These are phyloP conservation scores for Ophiodon elongatus DNA, from an alignment of 2,113 vertebrate genomes.

Conservation along the genomic window DNA sequence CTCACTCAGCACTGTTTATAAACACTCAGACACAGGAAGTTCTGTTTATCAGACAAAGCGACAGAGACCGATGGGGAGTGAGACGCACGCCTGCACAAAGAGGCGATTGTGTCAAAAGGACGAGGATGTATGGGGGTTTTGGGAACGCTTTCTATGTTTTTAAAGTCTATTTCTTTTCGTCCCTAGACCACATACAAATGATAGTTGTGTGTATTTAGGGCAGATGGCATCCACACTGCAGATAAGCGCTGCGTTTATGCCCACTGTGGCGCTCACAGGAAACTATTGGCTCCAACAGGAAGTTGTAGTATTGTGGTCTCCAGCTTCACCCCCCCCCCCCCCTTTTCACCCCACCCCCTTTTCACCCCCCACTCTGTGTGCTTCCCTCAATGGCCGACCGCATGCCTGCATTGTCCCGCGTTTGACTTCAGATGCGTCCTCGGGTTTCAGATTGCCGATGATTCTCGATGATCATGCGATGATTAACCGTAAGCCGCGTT, in stretches of 20 bases:
- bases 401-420: background rate
- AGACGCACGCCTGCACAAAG: constrained; percentile 53
- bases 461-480: constrained; percentile 41
- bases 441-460: constrained; percentile 41
- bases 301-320: constrained; percentile 73
- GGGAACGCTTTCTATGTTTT: background rate
- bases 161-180: background rate
- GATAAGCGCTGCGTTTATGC: constrained; percentile 55
- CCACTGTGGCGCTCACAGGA: constrained; percentile 58
- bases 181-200: background rate
- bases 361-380: background rate
- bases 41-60: constrained; percentile 79
- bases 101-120: constrained; percentile 51
- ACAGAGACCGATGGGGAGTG: constrained; percentile 72
- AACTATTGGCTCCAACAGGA: constrained; percentile 68
- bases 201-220: background rate
- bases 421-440: constrained; percentile 29
- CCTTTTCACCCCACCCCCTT: too few relatives aligned
- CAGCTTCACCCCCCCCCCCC: constrained; percentile 27
- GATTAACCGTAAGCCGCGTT: constrained; percentile 53
- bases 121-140: constrained; percentile 27
- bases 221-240: constrained; percentile 25
- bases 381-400: constrained; percentile 2
- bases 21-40: constrained; percentile 81
- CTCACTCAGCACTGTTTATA: constrained; percentile 78